Evolutionary conservation across 2,888 invertebrate genomes (phyloP).

Genomic region (Caradrina kadenii): DNA sequence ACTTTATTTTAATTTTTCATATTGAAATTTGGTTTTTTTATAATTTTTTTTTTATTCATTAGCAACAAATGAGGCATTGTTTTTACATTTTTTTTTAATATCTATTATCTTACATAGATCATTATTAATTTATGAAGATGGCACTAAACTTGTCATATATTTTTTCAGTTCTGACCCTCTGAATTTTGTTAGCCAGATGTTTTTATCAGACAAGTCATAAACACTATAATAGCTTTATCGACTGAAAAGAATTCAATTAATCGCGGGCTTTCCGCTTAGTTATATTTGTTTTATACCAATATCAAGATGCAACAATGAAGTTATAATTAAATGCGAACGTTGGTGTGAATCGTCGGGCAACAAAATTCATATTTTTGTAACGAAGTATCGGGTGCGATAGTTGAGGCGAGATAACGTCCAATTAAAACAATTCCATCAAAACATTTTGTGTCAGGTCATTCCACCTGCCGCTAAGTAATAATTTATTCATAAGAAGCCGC

Average conservation of each 20-base stretch:
- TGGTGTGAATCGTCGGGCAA: conserved; percentile 83
- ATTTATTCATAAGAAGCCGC: conserved; percentile 88
- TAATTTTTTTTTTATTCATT: no score
- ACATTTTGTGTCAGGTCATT: conserved; percentile 90
- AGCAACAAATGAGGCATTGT: no score
- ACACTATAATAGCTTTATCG: conserved; percentile 54
- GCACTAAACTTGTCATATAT: not conserved
- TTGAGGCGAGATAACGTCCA: conserved; percentile 85
- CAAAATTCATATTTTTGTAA: conserved; percentile 86
- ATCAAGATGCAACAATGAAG: conserved; percentile 70
- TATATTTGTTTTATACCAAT: conserved; percentile 82
- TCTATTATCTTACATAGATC: no score
- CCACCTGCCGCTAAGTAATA: conserved; percentile 87
- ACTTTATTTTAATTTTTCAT: no score
- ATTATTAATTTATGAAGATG: not conserved
- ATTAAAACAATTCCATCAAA: conserved; percentile 91
- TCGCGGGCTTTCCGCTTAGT: conserved; percentile 71
- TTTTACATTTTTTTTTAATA: no score
- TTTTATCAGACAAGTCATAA: conserved; percentile 35
- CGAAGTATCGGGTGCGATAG: conserved; percentile 84
- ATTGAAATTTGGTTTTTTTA: no score
- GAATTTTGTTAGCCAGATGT: conserved; percentile 14
- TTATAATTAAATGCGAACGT: conserved; percentile 79
- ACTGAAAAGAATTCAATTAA: conserved; percentile 74
- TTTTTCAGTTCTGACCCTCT: not conserved